A percentile compares a stretch with the other conserved stretches of the same genome.
Evolutionary conservation across 2,113 vertebrate species (phyloP).

Genomic region (Rousettus leschenaultii): DNA sequence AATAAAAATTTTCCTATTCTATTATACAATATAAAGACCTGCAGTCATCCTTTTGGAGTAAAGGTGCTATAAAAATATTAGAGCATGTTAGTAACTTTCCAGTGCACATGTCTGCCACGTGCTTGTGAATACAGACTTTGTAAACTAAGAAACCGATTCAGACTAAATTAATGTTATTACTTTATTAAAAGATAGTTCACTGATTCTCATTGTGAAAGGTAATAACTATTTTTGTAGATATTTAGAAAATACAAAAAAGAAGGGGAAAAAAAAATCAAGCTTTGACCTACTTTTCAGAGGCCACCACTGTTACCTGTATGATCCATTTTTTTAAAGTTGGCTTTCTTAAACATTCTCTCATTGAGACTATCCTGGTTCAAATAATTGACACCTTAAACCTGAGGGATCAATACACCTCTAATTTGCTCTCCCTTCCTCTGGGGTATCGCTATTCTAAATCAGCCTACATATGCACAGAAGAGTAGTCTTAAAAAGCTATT

Average conservation of each 20-base stretch:
- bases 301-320: neutral
- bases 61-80: conserved; percentile 28
- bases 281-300: neutral
- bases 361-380: neutral
- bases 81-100: conserved; percentile 25
- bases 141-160: neutral
- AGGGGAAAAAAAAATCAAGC: neutral
- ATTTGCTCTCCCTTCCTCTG: neutral
- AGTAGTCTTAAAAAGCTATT: neutral
- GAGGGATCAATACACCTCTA: neutral
- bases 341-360: neutral
- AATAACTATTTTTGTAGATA: neutral
- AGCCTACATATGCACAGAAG: neutral
- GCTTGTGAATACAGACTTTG: neutral
- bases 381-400: neutral
- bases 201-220: neutral
- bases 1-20: conserved; percentile 19
- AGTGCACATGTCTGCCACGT: neutral
- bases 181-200: neutral
- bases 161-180: neutral
- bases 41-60: neutral
- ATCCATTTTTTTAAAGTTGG: neutral
- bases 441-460: neutral
- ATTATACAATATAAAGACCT: neutral
- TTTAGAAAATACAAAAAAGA: neutral